Evolutionary conservation across 2,888 invertebrate species (phyloP), one percentile per base, ranked within the genome.

Genomic region (Eupithecia subumbrata): DNA sequence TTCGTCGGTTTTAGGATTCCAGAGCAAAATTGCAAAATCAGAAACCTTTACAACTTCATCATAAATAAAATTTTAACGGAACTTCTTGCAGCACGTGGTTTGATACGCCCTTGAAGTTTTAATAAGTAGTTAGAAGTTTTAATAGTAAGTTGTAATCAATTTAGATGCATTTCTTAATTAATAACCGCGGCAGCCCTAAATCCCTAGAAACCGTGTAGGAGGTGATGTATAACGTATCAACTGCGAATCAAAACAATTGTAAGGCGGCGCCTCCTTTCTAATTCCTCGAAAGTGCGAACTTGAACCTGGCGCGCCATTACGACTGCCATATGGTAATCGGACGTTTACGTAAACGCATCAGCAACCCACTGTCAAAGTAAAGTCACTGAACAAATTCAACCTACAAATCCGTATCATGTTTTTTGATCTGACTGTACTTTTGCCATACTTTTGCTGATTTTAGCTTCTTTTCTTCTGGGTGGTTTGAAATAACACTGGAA

Each of bases 231-330:
- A 67, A 40, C 40, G 66, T 37, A 67, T 60, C 12, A 14, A 60
- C n/a, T 30, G 18, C 52, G 71, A 60, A 43, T 79, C 70, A 74
- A 72, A 74, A 76, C 67, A 70, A 75, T 71, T 63, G 69, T 72
- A 75, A 74, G 78, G 64, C 66, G 22, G 52, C 68, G 22, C 43
- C 74, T 34, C 75, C 80, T 82, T 82, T 82, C 81, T 81, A 80
- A 77, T 81, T 75, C 73, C 66, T 74, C 22, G 80, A 80, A 82
- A 82, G 81, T 82, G 60, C 75, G 79, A 82, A 79, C 81, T 82
- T 81, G 81, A 80, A 78, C 81, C 71, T n/a, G 18, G 56, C 37
- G 63, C 30, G n/a, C n/a, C 68, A 12, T 40, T 68, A 12, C 40
- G n/a, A 16, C 68, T 68, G 40, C 22, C 37, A 11, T 66, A 66